Conservation (phyloP, 1,140 invertebrate species). For the Hirudo medicinalis region DNA sequence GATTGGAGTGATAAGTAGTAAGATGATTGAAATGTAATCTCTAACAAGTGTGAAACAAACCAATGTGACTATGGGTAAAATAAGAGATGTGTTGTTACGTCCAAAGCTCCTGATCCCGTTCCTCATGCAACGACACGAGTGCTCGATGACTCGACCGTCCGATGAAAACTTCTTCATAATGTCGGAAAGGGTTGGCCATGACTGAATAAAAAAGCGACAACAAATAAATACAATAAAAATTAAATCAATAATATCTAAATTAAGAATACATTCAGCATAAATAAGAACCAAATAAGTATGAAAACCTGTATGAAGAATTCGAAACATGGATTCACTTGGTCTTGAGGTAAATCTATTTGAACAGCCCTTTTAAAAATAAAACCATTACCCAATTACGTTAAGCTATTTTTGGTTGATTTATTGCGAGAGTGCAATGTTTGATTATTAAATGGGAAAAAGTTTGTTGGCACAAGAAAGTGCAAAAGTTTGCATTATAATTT, state of each 20-base stretch:
- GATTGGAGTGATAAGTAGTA: too few relatives aligned
- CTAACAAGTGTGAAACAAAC: constrained; percentile 37
- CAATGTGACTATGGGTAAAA: constrained; percentile 66
- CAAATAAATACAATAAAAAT: not conserved
- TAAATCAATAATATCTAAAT: not conserved
- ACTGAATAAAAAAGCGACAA: not conserved
- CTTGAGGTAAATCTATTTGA: constrained; percentile 29
- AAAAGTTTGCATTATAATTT: not conserved
- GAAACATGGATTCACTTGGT: constrained; percentile 65
- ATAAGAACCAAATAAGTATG: not conserved
- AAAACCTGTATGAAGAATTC: constrained; percentile 59
- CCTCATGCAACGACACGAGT: constrained; percentile 53
- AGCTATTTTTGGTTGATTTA: too few relatives aligned
- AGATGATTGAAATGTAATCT: constrained; percentile 3
- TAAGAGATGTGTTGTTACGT: constrained; percentile 59
- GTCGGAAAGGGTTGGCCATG: not conserved
- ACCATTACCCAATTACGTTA: too few relatives aligned
- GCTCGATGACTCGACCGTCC: not conserved
- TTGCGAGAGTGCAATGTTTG: too few relatives aligned
- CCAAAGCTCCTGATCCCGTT: constrained; percentile 76
- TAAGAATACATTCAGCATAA: not conserved
- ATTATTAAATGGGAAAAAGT: constrained; percentile 33
- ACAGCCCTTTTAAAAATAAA: too few relatives aligned
- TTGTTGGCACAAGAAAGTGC: constrained; percentile 53
- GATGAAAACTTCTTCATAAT: not conserved